Percentiles rank a stretch among this genome's conserved stretches.
Conservation (phyloP, 2,888 invertebrate species). For the Agriopis marginaria region DNA sequence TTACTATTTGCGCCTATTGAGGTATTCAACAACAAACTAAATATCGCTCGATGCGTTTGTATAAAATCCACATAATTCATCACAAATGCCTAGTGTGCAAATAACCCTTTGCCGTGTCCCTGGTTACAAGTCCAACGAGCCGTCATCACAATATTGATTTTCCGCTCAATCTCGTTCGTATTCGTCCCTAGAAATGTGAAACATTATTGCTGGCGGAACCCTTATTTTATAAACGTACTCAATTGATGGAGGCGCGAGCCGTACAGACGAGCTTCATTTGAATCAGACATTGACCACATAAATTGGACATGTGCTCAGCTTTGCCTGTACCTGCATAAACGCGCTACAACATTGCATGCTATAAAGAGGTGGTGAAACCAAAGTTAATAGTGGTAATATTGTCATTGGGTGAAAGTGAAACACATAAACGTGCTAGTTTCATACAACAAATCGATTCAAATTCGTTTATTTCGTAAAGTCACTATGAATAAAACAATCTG, state of each 20-base stretch:
- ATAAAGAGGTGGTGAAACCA: too few species aligned
- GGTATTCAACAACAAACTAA: background rate
- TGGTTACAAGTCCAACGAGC: constrained; percentile 12
- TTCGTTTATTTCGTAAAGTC: too few species aligned
- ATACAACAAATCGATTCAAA: too few species aligned
- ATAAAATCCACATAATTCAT: constrained; percentile 1
- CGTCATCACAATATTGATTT: constrained; percentile 24
- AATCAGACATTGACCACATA: background rate
- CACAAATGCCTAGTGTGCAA: background rate
- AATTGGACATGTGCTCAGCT: background rate
- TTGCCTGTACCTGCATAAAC: too few species aligned
- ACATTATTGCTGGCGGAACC: constrained; percentile 23
- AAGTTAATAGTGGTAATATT: too few species aligned
- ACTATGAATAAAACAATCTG: too few species aligned
- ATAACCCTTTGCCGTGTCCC: constrained; percentile 8
- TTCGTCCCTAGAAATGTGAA: constrained; percentile 32
- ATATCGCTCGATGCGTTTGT: background rate
- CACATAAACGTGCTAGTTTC: too few species aligned
- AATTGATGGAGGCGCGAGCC: constrained; percentile 2
- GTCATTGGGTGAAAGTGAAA: too few species aligned
- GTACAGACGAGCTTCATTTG: background rate
- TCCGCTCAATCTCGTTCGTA: constrained; percentile 21
- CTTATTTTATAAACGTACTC: constrained; percentile 27
- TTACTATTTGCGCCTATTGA: too few species aligned
- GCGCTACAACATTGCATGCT: too few species aligned